These are phyloP conservation scores for Agrilus planipennis DNA, from an alignment of 1,140 invertebrate species.

Conservation along the genomic window DNA sequence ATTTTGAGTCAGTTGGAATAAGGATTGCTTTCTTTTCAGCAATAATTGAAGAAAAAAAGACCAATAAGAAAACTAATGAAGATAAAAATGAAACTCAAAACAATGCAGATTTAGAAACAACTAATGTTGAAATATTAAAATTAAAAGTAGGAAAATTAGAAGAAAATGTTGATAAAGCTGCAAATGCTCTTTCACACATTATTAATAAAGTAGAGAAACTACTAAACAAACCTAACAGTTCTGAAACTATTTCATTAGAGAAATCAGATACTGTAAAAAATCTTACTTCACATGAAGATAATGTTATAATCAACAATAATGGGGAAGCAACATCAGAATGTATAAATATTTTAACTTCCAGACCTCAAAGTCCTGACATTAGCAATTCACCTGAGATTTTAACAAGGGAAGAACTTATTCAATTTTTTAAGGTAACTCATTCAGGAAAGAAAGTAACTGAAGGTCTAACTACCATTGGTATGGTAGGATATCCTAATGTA, in stretches of 20 bases:
- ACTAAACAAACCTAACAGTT: slow-evolving; percentile 15
- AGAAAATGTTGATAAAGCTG: slow-evolving; percentile 37
- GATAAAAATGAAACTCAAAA: background rate
- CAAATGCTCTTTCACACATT: slow-evolving; percentile 27
- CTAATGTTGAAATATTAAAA: slow-evolving; percentile 20
- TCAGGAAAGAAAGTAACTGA: slow-evolving; percentile 41
- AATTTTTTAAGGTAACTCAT: slow-evolving; percentile 57
- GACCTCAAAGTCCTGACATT: slow-evolving; percentile 3
- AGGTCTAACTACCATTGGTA: slow-evolving; percentile 64
- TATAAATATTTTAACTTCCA: slow-evolving; percentile 5
- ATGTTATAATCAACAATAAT: slow-evolving; percentile 32
- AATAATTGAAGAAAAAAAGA: too few relatives aligned
- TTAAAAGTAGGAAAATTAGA: too few relatives aligned
- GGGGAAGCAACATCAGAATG: too few relatives aligned
- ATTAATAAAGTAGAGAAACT: slow-evolving; percentile 38
- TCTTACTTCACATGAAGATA: slow-evolving; percentile 28
- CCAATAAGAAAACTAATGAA: too few relatives aligned
- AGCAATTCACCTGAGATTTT: slow-evolving; percentile 38
- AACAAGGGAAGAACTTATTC: slow-evolving; percentile 45
- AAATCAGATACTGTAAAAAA: slow-evolving; percentile 27
- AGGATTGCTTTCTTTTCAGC: slow-evolving; percentile 79
- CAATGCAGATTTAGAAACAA: slow-evolving; percentile 17
- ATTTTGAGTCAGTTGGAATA: slow-evolving; percentile 62
- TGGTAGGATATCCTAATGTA: slow-evolving; percentile 98
- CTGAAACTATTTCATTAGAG: background rate